A percentile compares a stretch with the other conserved stretches of the same genome.
These are phyloP conservation scores for Octonoba sinensis DNA, from an alignment of 2,888 invertebrate genomes.

Conservation along the genomic window DNA sequence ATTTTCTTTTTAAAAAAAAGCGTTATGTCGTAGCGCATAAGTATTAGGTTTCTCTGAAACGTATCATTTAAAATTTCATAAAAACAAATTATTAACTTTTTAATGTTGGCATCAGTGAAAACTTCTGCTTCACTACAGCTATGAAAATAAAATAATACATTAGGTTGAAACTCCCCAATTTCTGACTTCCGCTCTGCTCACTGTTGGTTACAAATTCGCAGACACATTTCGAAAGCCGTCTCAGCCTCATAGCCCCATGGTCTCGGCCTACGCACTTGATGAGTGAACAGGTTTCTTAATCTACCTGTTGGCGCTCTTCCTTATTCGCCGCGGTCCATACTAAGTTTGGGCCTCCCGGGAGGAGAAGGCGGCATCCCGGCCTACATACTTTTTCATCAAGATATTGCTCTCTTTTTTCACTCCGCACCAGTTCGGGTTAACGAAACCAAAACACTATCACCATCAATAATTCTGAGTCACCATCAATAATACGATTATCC, in stretches of 20 bases:
- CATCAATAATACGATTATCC: no score
- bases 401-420: neutral
- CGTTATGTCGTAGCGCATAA: no score
- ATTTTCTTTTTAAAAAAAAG: no score
- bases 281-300: slow-evolving; percentile 44
- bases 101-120: no score
- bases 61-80: no score
- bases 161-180: neutral
- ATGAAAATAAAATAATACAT: neutral
- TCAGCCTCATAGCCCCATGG: no score
- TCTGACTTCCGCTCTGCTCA: slow-evolving; percentile 2
- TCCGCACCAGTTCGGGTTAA: neutral
- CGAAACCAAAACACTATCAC: no score
- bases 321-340: slow-evolving; percentile 45
- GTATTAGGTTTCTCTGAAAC: no score
- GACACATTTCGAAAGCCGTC: slow-evolving; percentile 16
- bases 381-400: slow-evolving; percentile 45
- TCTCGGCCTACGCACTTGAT: slow-evolving; percentile 22
- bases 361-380: slow-evolving; percentile 49
- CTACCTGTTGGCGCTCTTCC: slow-evolving; percentile 28
- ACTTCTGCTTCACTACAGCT: no score
- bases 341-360: slow-evolving; percentile 54
- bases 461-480: no score
- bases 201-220: slow-evolving; percentile 5
- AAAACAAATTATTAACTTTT: no score